Evolutionary conservation across 1,140 invertebrate genomes (phyloP), one percentile per base, ranked within the genome.

Genomic region (Acyrthosiphon pisum): DNA sequence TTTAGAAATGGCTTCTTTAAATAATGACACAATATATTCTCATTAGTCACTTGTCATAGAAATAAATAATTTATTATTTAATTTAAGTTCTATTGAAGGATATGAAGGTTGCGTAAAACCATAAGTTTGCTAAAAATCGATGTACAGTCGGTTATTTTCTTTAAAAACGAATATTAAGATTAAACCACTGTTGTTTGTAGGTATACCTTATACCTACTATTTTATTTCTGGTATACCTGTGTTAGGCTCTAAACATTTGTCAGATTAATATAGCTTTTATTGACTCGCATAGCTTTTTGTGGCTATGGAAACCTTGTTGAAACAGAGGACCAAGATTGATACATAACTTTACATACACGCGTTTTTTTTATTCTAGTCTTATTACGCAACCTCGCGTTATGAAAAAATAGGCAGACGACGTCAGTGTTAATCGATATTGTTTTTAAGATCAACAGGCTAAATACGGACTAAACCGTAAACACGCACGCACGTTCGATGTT

Each of bases 361-460:
- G n/a, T 88, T 50, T 37, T 87, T 88, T 35, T 88, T 50, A 35
- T 88, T 88, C n/a, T 30, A 1, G 18, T 89, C n/a, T 89, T 53
- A 89, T 89, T 50, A 37, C 48, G 87, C 9, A 89, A 89, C 30
- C 20, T 89, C 18, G 3, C 46, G 86, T 88, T 89, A 53, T 89
- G 48, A 53, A 89, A 53, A 50, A 89, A 89, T 37, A 89, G 20
- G n/a, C 87, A 53, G 87, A 50, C 48, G n/a, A 89, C 48, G 87
- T 89, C 48, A 89, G 60, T n/a, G 30, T 44, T 26, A 87, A 53
- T 89, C 87, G 48, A 53, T 89, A 89, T 53, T 53, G 48, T 53
- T 89, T 89, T 53, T 89, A 50, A 48, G 48, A 89, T 89, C 48
- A 89, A 89, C 87, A 53, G n/a, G n/a, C 87, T 89, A 89, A 89